These are phyloP conservation scores for Halocynthia aurantium DNA, from an alignment of 23 tunicate genomes.

Conservation along the genomic window DNA sequence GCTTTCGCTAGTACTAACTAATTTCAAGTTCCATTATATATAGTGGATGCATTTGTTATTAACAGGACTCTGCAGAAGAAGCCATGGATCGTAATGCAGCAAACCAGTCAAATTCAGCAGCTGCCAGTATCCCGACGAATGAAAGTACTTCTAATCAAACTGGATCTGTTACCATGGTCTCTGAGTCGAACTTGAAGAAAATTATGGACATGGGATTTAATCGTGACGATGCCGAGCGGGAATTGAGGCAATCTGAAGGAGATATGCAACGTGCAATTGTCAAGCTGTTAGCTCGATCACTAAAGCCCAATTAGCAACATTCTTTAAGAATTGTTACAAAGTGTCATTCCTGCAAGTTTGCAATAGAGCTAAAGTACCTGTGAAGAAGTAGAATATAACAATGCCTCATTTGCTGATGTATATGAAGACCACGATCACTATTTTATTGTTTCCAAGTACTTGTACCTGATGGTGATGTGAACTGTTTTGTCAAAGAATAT, in stretches of 20 bases:
- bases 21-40: background rate
- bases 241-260: background rate
- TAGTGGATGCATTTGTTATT: background rate
- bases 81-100: background rate
- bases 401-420: too few relatives aligned
- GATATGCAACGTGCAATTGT: constrained; percentile 22
- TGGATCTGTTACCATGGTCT: background rate
- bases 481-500: too few relatives aligned
- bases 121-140: background rate
- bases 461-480: too few relatives aligned
- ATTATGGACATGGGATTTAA: constrained; percentile 5
- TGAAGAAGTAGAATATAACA: too few relatives aligned
- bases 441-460: too few relatives aligned
- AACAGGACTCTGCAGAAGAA: constrained; percentile 9
- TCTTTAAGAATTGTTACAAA: too few relatives aligned
- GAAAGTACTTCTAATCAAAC: background rate
- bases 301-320: constrained; percentile 7
- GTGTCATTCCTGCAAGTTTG: too few relatives aligned
- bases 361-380: too few relatives aligned
- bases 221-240: background rate
- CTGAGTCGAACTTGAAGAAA: constrained; percentile 7
- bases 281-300: constrained; percentile 17
- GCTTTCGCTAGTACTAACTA: background rate
- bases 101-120: background rate
- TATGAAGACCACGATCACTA: too few relatives aligned